These are phyloP conservation scores for Acrocephalus kingi DNA, from an alignment of 2,113 vertebrate species.

Conservation along the genomic window DNA sequence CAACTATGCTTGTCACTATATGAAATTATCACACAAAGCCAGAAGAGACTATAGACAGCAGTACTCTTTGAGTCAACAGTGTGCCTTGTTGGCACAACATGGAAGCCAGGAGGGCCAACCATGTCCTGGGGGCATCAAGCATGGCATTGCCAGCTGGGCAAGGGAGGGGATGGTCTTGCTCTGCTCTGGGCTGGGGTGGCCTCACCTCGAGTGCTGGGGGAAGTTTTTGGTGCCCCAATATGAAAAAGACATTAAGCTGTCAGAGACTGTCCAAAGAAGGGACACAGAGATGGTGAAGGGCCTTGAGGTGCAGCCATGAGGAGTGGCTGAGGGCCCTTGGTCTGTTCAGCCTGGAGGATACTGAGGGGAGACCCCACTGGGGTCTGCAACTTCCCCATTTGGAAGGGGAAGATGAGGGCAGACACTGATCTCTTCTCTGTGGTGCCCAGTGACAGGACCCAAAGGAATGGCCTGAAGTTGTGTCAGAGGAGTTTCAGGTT, in stretches of 20 bases:
- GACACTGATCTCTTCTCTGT: too few relatives aligned
- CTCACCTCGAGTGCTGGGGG: fast-evolving
- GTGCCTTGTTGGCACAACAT: neutral
- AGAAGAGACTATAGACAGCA: neutral
- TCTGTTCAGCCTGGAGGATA: neutral
- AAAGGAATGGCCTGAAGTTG: neutral
- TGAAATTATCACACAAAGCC: neutral
- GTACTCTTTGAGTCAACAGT: neutral
- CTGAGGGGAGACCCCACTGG: fast-evolving
- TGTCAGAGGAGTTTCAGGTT: neutral
- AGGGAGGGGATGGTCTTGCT: neutral
- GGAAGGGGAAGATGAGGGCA: too few relatives aligned
- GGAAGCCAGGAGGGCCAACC: too few relatives aligned
- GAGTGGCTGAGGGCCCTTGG: neutral
- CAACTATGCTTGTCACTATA: neutral
- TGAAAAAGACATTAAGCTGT: neutral
- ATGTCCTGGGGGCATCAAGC: neutral
- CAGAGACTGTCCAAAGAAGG: neutral
- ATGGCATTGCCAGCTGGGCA: fast-evolving
- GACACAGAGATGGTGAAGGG: neutral
- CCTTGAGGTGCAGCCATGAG: neutral
- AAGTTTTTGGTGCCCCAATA: neutral
- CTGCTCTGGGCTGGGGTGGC: fast-evolving
- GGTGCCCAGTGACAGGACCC: neutral
- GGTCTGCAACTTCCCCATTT: fast-evolving